These are phyloP conservation scores for Elysia crispata DNA, from an alignment of 2,888 invertebrate genomes.

Conservation along the genomic window DNA sequence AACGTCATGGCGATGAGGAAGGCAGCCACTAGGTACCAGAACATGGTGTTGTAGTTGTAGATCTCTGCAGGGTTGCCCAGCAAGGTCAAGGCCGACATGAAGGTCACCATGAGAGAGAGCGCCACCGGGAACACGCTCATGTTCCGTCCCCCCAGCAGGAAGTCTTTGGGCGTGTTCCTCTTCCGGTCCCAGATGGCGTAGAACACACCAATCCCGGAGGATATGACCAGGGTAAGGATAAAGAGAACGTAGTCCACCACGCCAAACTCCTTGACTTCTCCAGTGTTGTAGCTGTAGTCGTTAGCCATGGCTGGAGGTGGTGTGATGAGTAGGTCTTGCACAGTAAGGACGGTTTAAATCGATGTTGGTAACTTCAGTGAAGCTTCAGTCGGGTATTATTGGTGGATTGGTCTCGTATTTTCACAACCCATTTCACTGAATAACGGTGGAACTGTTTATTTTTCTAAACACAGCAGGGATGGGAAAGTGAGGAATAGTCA, in stretches of 20 bases:
- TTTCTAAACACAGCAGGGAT: too few species aligned
- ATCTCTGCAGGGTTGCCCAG: slow-evolving; percentile 59
- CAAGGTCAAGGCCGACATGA: slow-evolving; percentile 58
- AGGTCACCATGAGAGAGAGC: slow-evolving; percentile 71
- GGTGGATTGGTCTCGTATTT: too few species aligned
- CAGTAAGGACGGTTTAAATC: too few species aligned
- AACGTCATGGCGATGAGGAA: slow-evolving; percentile 61
- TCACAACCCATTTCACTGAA: too few species aligned
- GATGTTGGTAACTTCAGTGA: too few species aligned
- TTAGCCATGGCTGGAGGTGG: slow-evolving; percentile 1
- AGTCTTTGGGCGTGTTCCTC: slow-evolving; percentile 31
- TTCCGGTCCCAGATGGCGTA: slow-evolving; percentile 78
- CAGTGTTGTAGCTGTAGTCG: slow-evolving; percentile 49
- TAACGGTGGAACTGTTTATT: too few species aligned
- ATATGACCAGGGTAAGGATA: slow-evolving; percentile 46
- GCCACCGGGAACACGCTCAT: slow-evolving; percentile 74
- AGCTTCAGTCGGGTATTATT: too few species aligned
- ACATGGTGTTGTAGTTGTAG: slow-evolving; percentile 58
- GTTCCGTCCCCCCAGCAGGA: slow-evolving; percentile 26
- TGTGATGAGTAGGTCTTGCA: too few species aligned
- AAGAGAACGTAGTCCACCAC: slow-evolving; percentile 53
- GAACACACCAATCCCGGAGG: slow-evolving; percentile 63
- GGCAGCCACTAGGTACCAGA: slow-evolving; percentile 48
- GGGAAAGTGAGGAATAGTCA: too few species aligned
- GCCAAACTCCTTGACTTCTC: slow-evolving; percentile 43